Evolutionary conservation across 2,113 vertebrate genomes (phyloP), one percentile per base, ranked within the genome.

Genomic region (Apeltes quadracus): DNA sequence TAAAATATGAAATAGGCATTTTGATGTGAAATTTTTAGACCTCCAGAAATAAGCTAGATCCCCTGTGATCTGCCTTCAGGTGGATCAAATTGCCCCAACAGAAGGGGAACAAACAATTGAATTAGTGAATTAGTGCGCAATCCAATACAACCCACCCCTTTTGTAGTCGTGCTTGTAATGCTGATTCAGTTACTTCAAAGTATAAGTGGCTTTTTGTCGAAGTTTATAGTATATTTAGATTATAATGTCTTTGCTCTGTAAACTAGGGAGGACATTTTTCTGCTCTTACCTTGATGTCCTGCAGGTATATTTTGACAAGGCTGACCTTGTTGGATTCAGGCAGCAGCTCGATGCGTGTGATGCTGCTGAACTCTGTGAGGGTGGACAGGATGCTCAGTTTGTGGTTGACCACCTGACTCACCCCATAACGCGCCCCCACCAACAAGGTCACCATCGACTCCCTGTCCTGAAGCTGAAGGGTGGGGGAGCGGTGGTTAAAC

Each of bases 321-420:
- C 96, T 96, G 79, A 98, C 96, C 81, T 94, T 95, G 71, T 98
- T 96, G 0, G 96, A 97, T 67, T 99, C 98, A 4, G 95, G 94
- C 0, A 87, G 88, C 76, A 99, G 94, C 81, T 99, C 97, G 15
- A 99, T 84, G 13, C 92, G 95, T 79, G 95, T 98, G 89, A 99
- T 97, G 88, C 89, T 95, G 70, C 88, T 87, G 85, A 99, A 99
- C 76, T 98, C 96, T 0, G 97, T 96, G 86, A 99, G 83, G 1
- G 86, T 94, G 48, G 93, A 95, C 89, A 95, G 70, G 79, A 98
- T 97, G 91, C 95, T 97, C 68, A 98, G 94, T 70, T 99, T 99
- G 87, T 95, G 96, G 78, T 98, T 99, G 89, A 98, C 92, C 83
- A 99, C 95, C 79, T 99, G 98, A 88, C 98, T 99, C 74, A 99